Percentiles rank a stretch among this genome's conserved stretches.
Conservation (phyloP, 2,888 invertebrate genomes). For the Cylloceria caligata region DNA sequence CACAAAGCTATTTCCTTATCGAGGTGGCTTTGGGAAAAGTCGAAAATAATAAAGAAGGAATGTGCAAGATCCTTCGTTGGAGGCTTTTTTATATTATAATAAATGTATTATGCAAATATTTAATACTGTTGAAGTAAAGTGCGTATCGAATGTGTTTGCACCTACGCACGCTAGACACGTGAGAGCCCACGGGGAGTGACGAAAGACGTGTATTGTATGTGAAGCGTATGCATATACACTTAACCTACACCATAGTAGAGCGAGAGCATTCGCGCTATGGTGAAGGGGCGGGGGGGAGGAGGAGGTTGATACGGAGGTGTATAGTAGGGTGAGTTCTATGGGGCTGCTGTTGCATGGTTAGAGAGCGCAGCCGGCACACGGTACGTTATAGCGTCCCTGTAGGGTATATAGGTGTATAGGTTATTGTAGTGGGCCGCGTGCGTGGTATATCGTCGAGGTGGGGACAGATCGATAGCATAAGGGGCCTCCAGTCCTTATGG, state of each 20-base stretch:
- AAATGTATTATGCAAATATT: not conserved
- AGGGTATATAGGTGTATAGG: conserved; percentile 22
- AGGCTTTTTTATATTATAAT: too few species aligned
- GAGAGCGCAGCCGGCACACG: conserved; percentile 60
- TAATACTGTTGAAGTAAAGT: not conserved
- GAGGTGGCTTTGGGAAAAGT: too few species aligned
- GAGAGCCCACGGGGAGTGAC: not conserved
- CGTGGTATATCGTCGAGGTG: conserved; percentile 70
- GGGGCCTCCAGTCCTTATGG: conserved; percentile 81
- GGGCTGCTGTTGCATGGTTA: conserved; percentile 45
- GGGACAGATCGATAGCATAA: conserved; percentile 82
- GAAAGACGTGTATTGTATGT: conserved; percentile 11
- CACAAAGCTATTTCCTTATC: too few species aligned
- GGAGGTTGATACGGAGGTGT: conserved; percentile 16
- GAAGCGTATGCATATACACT: not conserved
- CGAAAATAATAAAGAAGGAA: not conserved
- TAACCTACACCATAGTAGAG: conserved; percentile 13
- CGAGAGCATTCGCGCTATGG: conserved; percentile 23
- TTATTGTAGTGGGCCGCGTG: conserved; percentile 63
- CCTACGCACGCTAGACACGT: conserved; percentile 31
- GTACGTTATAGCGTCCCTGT: conserved; percentile 52
- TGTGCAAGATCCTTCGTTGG: too few species aligned
- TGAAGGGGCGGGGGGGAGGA: conserved; percentile 7
- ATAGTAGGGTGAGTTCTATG: conserved; percentile 46
- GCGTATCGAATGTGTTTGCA: not conserved